Conservation (phyloP, 2,888 invertebrate species). For the Ennomos fuscantarius region DNA sequence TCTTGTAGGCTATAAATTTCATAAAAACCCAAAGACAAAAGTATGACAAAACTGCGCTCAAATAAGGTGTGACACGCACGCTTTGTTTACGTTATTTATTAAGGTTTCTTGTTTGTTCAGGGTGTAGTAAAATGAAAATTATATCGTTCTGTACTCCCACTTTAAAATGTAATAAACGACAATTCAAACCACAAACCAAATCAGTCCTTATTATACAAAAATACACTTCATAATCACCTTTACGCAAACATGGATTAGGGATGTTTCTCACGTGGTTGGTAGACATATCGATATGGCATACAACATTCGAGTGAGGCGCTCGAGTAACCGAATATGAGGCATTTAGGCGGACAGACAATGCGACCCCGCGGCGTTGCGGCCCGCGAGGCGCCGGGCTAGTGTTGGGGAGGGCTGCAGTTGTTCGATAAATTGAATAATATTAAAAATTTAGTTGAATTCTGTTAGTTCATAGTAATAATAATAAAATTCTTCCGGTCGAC, state of each 20-base stretch:
- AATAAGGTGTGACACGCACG: constrained; percentile 77
- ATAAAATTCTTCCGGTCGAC: no score
- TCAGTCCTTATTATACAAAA: constrained; percentile 19
- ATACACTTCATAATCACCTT: constrained; percentile 42
- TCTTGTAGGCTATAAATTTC: constrained; percentile 49
- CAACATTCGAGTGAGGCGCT: constrained; percentile 73
- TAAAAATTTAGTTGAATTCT: no score
- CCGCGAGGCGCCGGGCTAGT: constrained; percentile 74
- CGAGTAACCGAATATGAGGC: constrained; percentile 83
- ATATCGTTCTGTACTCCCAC: constrained; percentile 55
- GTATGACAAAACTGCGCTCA: constrained; percentile 71
- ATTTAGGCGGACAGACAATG: constrained; percentile 78
- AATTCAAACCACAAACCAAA: constrained; percentile 32
- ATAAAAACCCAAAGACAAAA: constrained; percentile 54
- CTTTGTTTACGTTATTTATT: constrained; percentile 79
- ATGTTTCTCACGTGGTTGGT: constrained; percentile 43
- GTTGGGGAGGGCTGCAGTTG: constrained; percentile 41
- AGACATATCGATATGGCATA: constrained; percentile 73
- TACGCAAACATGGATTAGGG: constrained; percentile 43
- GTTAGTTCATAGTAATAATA: no score
- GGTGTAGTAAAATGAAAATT: constrained; percentile 80
- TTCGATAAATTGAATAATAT: no score
- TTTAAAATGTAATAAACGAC: constrained; percentile 41
- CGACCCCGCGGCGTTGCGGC: constrained; percentile 71
- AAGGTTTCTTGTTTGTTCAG: constrained; percentile 68